Evolutionary conservation across 2,113 vertebrate species (phyloP).

Genomic region (Puma concolor): DNA sequence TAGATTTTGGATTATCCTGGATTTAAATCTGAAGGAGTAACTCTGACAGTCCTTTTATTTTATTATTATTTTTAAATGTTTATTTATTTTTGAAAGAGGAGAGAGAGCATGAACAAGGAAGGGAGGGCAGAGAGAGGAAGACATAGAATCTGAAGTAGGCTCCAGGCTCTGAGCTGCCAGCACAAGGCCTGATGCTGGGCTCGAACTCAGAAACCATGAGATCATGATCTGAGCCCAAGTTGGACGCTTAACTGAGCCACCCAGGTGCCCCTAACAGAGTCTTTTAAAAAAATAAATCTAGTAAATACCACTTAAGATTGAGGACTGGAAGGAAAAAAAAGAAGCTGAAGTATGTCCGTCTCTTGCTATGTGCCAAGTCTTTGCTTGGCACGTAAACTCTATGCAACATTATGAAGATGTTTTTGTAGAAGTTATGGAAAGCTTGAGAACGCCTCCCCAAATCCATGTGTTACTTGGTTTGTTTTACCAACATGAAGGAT

Average conservation of each 20-base stretch:
- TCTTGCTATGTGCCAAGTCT: neutral
- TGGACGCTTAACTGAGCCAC: no score
- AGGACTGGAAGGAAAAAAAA: neutral
- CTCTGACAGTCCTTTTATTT: neutral
- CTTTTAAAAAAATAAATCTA: neutral
- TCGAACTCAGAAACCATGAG: no score
- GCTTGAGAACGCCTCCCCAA: neutral
- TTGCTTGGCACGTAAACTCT: neutral
- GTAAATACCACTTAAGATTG: neutral
- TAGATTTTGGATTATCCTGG: slow-evolving; percentile 53
- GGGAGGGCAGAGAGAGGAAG: no score
- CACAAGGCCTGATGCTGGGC: no score
- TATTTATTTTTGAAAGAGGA: no score
- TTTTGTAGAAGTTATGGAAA: neutral
- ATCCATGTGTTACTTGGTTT: neutral
- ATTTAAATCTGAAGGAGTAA: slow-evolving; percentile 61
- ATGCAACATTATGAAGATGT: neutral
- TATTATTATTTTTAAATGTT: no score
- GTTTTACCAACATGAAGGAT: neutral
- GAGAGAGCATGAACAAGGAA: no score
- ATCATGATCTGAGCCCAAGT: no score
- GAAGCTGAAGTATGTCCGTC: neutral
- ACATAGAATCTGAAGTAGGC: no score
- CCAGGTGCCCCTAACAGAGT: neutral
- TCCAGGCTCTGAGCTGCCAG: no score